Percentiles rank a stretch among this genome's conserved stretches.
phyloP scores from a whole-genome alignment of 2,113 vertebrate genomes.

The Paramisgurnus dabryanus region DNA sequence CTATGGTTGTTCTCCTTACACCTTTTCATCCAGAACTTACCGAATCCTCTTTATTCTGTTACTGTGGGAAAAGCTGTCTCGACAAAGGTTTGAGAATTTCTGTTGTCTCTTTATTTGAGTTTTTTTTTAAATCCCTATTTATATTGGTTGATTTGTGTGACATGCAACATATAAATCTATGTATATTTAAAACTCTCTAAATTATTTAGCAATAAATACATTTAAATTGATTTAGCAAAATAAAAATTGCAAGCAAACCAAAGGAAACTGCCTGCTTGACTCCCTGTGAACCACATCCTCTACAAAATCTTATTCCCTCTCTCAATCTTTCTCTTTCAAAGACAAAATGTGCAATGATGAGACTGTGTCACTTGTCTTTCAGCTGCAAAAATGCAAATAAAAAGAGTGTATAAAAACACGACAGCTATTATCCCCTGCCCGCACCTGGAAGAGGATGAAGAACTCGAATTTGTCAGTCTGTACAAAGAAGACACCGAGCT shows the following conservation, averaged over 20 bases:
- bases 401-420: not conserved
- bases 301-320: not conserved
- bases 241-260: not conserved
- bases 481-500: not conserved
- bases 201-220: not conserved
- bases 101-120: slow-evolving; percentile 30
- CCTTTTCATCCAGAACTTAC: slow-evolving; percentile 4
- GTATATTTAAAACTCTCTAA: not conserved
- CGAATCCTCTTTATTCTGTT: not conserved
- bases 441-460: not conserved
- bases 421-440: slow-evolving; percentile 22
- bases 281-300: slow-evolving; percentile 46
- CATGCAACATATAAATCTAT: not conserved
- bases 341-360: not conserved
- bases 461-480: not conserved
- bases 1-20: slow-evolving; percentile 19
- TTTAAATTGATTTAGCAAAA: not conserved
- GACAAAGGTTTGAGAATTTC: slow-evolving; percentile 45
- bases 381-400: slow-evolving; percentile 7
- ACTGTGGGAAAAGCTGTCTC: not conserved
- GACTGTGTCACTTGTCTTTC: slow-evolving; percentile 35
- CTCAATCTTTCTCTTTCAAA: not conserved
- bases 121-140: not conserved
- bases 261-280: not conserved
- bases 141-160: not conserved